phyloP scores from a whole-genome alignment of 2,113 vertebrate genomes.

The Xiphias gladius region DNA sequence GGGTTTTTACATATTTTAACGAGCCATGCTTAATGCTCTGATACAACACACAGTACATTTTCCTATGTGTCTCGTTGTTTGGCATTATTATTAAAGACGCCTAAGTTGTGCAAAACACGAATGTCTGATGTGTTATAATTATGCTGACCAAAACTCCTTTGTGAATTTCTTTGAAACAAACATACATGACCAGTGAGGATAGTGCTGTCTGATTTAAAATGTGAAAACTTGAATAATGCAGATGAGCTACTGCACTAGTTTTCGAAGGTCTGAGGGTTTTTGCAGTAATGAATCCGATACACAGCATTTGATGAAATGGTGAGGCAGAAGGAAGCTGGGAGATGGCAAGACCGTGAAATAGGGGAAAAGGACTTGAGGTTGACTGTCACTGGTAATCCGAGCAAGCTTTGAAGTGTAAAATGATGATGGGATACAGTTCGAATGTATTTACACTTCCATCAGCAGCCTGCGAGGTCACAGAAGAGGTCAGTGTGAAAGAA shows the following conservation, averaged over 20 bases:
- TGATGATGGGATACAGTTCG: conserved; percentile 40
- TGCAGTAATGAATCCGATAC: conserved; percentile 36
- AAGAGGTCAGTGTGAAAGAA: background rate
- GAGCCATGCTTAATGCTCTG: background rate
- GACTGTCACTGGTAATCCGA: conserved; percentile 47
- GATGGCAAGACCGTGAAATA: conserved; percentile 31
- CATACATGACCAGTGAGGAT: background rate
- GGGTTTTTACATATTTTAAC: background rate
- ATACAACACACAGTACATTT: background rate
- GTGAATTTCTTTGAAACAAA: conserved; percentile 4
- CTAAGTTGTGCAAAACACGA: background rate
- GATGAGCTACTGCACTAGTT: conserved; percentile 12
- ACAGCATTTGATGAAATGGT: conserved; percentile 29
- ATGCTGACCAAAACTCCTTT: background rate
- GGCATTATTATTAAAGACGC: background rate
- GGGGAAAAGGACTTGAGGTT: conserved; percentile 17
- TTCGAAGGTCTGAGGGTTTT: conserved; percentile 15
- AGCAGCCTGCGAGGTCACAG: conserved; percentile 43
- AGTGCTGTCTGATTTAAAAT: conserved; percentile 3
- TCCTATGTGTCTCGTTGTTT: background rate
- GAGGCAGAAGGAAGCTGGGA: conserved; percentile 37
- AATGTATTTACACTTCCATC: conserved; percentile 53
- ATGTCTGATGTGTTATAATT: background rate
- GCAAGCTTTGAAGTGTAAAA: conserved; percentile 60
- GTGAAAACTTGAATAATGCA: conserved; percentile 20